Conservation (phyloP, 1,140 invertebrate genomes). For the Diachasma alloeum region DNA sequence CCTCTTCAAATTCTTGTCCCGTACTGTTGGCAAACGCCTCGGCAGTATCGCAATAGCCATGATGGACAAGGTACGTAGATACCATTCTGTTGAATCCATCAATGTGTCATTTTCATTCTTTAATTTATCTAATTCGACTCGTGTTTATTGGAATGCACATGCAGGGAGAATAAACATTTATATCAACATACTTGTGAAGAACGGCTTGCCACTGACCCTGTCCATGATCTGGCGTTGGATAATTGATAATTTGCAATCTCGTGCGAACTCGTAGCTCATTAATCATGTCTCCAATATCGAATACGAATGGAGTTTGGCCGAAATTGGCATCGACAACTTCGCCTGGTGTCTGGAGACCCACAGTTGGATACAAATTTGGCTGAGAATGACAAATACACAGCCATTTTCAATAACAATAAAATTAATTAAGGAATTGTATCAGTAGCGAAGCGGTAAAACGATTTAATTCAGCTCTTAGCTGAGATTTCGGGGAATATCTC, state of each 20-base stretch:
- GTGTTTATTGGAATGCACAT: too few species aligned
- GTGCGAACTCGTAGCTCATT: constrained; percentile 86
- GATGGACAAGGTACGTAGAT: constrained; percentile 95
- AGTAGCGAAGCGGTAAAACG: too few species aligned
- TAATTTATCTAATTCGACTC: too few species aligned
- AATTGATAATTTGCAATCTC: constrained; percentile 84
- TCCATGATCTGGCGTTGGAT: constrained; percentile 81
- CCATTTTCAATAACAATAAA: too few species aligned
- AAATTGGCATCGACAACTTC: constrained; percentile 99
- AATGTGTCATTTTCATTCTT: too few species aligned
- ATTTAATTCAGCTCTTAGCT: too few species aligned
- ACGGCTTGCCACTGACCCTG: constrained; percentile 92
- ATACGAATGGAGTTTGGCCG: constrained; percentile 96
- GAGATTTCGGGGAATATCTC: too few species aligned
- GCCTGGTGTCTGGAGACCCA: constrained; percentile 97
- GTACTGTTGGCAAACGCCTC: constrained; percentile 95
- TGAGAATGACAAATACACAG: too few species aligned
- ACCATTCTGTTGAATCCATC: constrained; percentile 80
- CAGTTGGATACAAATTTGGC: constrained; percentile 96
- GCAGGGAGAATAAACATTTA: neutral
- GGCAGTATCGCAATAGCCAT: constrained; percentile 95
- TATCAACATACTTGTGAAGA: constrained; percentile 79
- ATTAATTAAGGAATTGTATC: neutral
- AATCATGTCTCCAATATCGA: constrained; percentile 98
- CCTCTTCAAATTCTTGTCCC: constrained; percentile 90